Conservation (phyloP, 2,888 invertebrate genomes). For the Euphydryas editha region DNA sequence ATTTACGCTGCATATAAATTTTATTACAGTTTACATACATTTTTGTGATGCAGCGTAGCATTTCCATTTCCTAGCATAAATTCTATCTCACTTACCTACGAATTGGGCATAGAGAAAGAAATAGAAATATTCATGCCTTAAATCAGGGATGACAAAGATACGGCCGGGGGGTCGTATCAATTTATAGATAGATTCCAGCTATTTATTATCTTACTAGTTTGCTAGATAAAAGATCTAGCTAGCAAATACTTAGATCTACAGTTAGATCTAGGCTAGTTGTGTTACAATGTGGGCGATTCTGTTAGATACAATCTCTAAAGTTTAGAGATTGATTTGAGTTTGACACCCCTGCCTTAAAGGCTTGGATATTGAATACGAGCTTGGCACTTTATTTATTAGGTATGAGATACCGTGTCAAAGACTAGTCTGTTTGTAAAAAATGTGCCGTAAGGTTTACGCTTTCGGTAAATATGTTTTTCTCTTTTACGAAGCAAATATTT, state of each 20-base stretch:
- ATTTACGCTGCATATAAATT: conserved; percentile 33
- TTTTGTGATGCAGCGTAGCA: conserved; percentile 14
- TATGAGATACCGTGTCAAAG: conserved; percentile 8
- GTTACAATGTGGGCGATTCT: too few species aligned
- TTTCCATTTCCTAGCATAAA: conserved; percentile 15
- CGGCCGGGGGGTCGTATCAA: too few species aligned
- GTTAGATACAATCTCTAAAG: too few species aligned
- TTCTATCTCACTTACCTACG: not conserved
- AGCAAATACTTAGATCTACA: too few species aligned
- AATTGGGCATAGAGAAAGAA: not conserved
- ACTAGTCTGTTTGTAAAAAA: not conserved
- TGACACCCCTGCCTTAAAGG: too few species aligned
- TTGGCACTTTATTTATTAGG: conserved; percentile 35
- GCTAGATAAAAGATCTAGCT: too few species aligned
- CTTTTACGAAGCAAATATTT: not conserved
- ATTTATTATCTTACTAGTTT: too few species aligned
- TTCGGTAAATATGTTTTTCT: not conserved
- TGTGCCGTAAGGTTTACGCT: not conserved
- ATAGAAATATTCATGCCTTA: conserved; percentile 10
- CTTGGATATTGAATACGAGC: conserved; percentile 28
- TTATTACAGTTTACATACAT: conserved; percentile 12
- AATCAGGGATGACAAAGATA: too few species aligned
- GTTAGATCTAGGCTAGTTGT: too few species aligned
- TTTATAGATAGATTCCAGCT: too few species aligned
- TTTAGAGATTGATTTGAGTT: too few species aligned